A percentile compares a stretch with the other conserved stretches of the same genome.
Conservation (phyloP, 2,888 invertebrate species). For the Stomorhina lunata region DNA sequence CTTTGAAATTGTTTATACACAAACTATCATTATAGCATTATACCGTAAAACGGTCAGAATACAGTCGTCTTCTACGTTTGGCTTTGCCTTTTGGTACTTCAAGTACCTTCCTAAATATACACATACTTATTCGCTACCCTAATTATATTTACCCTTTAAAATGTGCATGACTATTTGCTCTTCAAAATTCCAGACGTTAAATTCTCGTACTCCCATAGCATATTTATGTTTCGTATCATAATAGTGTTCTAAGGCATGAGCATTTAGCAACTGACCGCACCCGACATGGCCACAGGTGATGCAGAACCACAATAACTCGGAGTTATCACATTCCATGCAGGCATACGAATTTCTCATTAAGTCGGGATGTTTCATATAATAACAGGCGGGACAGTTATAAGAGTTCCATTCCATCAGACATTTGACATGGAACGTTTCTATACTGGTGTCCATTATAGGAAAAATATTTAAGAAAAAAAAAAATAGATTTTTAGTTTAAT, state of each 20-base stretch:
- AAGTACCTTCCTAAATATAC: too few species aligned
- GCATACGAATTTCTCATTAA: background rate
- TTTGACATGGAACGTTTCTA: background rate
- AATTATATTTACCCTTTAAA: background rate
- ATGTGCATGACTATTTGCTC: background rate
- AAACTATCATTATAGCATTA: too few species aligned
- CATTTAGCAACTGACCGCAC: background rate
- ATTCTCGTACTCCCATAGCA: background rate
- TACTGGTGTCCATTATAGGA: slow-evolving; percentile 21
- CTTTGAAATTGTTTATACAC: too few species aligned
- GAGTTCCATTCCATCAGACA: background rate
- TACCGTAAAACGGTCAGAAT: too few species aligned
- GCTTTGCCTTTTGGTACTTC: too few species aligned
- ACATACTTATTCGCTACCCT: too few species aligned
- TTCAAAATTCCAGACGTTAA: slow-evolving; percentile 15
- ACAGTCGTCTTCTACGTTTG: too few species aligned
- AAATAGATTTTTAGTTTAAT: background rate
- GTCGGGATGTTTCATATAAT: slow-evolving; percentile 28
- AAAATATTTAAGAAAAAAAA: slow-evolving; percentile 2
- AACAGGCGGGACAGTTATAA: slow-evolving; percentile 19
- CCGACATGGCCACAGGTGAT: slow-evolving; percentile 45
- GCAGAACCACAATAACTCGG: slow-evolving; percentile 9
- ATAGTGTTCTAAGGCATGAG: slow-evolving; percentile 40
- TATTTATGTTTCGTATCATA: background rate
- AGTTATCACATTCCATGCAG: slow-evolving; percentile 39